A percentile compares a stretch with the other conserved stretches of the same genome.
Evolutionary conservation across 2,113 vertebrate genomes (phyloP).

Genomic region (Cinclus cinclus): DNA sequence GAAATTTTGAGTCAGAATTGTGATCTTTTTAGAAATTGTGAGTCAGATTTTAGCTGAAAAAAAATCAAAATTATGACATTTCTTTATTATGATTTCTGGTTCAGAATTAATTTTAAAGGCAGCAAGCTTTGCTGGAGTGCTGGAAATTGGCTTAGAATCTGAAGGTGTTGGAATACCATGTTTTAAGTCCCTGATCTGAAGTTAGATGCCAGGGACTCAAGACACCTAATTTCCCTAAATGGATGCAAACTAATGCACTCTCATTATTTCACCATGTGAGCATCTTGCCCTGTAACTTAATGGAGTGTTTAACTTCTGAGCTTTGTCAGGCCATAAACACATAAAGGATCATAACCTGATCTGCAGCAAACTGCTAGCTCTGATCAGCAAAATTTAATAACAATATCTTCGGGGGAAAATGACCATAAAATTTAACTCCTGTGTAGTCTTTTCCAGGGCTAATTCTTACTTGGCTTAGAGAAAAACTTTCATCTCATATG

Average conservation of each 20-base stretch:
- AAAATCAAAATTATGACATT: not conserved
- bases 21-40: not conserved
- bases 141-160: not conserved
- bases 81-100: not conserved
- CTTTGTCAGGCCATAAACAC: not conserved
- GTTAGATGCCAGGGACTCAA: not conserved
- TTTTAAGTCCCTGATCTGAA: not conserved
- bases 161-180: not conserved
- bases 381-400: not conserved
- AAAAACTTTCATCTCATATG: not conserved
- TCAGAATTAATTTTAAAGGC: not conserved
- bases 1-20: too few species aligned
- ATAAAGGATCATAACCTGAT: not conserved
- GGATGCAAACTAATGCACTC: not conserved
- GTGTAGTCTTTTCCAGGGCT: not conserved
- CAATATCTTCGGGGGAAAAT: not conserved
- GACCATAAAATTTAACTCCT: not conserved
- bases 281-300: not conserved
- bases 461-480: not conserved
- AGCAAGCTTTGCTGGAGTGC: not conserved
- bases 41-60: not conserved
- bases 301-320: not conserved
- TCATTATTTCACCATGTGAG: not conserved
- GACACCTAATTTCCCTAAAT: conserved; percentile 18
- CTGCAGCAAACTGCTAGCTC: not conserved